These are phyloP conservation scores for Amphiura filiformis DNA, from an alignment of 35 echinoderm and acorn worm genomes.

Conservation along the genomic window DNA sequence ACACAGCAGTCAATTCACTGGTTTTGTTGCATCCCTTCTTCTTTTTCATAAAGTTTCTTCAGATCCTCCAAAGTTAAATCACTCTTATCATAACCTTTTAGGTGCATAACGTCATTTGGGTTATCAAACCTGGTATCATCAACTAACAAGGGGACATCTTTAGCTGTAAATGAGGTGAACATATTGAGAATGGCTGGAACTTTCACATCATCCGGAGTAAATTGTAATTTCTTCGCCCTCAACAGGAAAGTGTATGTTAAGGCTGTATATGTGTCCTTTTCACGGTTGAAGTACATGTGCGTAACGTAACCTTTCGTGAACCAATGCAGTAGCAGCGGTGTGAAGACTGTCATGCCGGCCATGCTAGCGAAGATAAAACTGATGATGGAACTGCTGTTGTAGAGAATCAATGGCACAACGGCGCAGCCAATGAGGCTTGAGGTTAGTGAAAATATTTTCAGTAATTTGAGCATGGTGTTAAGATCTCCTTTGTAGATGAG, in stretches of 20 bases:
- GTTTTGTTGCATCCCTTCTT: not conserved
- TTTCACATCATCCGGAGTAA: conserved; percentile 41
- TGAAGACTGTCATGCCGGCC: conserved; percentile 35
- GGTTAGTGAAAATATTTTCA: conserved; percentile 68
- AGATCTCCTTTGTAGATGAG: conserved; percentile 61
- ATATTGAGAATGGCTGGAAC: conserved; percentile 57
- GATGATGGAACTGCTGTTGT: not conserved
- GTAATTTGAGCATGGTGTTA: conserved; percentile 23
- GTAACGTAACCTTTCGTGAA: conserved; percentile 61
- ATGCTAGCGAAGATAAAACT: conserved; percentile 24
- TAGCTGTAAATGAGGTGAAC: conserved; percentile 50
- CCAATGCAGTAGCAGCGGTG: conserved; percentile 61
- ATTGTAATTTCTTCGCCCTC: conserved; percentile 31
- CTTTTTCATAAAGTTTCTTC: not conserved
- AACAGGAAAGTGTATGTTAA: conserved; percentile 50
- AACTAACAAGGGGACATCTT: conserved; percentile 52
- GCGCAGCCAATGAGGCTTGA: conserved; percentile 47
- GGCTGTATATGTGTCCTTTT: conserved; percentile 35
- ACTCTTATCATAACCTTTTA: conserved; percentile 51
- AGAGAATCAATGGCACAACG: conserved; percentile 18
- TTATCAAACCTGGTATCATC: conserved; percentile 51
- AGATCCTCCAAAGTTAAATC: not conserved
- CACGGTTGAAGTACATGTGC: conserved; percentile 43
- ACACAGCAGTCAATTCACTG: no score
- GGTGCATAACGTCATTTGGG: conserved; percentile 34